Evolutionary conservation across 1,140 invertebrate species (phyloP).

Genomic region (Rhagoletis zephyria): DNA sequence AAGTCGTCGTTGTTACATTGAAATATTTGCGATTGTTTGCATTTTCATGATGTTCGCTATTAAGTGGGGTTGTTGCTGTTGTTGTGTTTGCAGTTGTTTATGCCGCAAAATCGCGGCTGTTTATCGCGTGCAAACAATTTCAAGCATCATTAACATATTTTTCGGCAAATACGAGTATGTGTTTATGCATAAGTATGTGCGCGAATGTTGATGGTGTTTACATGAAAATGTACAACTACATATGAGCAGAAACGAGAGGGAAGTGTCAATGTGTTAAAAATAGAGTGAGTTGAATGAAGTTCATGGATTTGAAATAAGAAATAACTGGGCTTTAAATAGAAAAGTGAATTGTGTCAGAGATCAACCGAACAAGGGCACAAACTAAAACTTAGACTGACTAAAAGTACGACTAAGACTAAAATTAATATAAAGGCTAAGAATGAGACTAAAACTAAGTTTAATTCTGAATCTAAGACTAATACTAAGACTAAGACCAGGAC

Average conservation of each 20-base stretch:
- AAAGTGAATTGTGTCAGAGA: no score
- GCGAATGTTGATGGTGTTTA: background rate
- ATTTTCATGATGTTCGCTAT: constrained; percentile 26
- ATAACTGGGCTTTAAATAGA: no score
- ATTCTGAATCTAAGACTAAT: background rate
- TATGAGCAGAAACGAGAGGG: background rate
- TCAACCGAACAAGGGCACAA: no score
- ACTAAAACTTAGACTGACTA: background rate
- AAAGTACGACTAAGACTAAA: background rate
- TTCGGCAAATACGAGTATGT: constrained; percentile 51
- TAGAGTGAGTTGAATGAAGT: background rate
- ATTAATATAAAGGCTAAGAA: no score
- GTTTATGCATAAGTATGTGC: background rate
- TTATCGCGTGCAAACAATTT: constrained; percentile 48
- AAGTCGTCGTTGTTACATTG: background rate
- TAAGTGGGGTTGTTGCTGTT: background rate
- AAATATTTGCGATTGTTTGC: constrained; percentile 41
- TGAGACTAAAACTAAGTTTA: background rate
- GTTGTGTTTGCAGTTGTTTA: background rate
- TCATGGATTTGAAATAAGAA: background rate
- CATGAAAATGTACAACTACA: background rate
- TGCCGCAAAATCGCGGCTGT: constrained; percentile 36
- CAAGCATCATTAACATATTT: constrained; percentile 53
- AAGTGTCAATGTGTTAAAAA: background rate
- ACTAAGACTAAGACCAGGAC: background rate